Percentiles rank a stretch among this genome's conserved stretches.
These are phyloP conservation scores for Dromius quadrimaculatus DNA, from an alignment of 2,888 invertebrate species.

Conservation along the genomic window DNA sequence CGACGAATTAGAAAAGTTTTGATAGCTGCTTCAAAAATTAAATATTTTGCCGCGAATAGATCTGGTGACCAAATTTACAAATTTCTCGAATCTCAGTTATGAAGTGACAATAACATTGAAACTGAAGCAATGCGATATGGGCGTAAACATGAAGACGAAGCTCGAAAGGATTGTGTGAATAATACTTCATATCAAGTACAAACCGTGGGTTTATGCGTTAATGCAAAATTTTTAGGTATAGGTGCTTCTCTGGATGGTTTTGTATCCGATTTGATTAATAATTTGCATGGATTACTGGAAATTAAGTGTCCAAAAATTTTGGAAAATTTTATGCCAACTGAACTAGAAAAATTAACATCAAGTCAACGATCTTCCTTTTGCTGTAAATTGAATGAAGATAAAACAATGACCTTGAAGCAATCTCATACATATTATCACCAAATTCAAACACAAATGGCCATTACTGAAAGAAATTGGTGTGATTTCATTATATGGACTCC, in stretches of 20 bases:
- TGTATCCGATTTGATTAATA: conserved; percentile 45
- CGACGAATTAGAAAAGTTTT: conserved; percentile 53
- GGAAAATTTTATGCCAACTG: conserved; percentile 52
- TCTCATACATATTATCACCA: too few species aligned
- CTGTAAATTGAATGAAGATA: too few species aligned
- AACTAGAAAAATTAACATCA: conserved; percentile 52
- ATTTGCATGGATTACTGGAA: conserved; percentile 50
- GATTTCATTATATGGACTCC: too few species aligned
- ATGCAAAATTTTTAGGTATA: conserved; percentile 52
- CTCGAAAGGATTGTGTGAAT: not conserved
- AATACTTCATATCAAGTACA: conserved; percentile 46
- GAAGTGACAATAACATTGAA: conserved; percentile 38
- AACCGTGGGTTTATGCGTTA: conserved; percentile 53
- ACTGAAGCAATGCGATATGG: conserved; percentile 53
- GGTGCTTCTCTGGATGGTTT: conserved; percentile 55
- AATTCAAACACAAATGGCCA: too few species aligned
- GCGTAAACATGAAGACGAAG: conserved; percentile 49
- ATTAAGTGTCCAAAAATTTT: conserved; percentile 55
- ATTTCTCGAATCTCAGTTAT: conserved; percentile 49
- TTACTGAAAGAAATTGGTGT: too few species aligned
- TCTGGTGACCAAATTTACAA: conserved; percentile 53
- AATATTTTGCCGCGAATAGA: conserved; percentile 46
- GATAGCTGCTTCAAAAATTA: conserved; percentile 55
- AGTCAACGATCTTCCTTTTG: conserved; percentile 54
- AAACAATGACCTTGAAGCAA: too few species aligned